Evolutionary conservation across 2,113 vertebrate species (phyloP).

Genomic region (Nycticorax nycticorax): DNA sequence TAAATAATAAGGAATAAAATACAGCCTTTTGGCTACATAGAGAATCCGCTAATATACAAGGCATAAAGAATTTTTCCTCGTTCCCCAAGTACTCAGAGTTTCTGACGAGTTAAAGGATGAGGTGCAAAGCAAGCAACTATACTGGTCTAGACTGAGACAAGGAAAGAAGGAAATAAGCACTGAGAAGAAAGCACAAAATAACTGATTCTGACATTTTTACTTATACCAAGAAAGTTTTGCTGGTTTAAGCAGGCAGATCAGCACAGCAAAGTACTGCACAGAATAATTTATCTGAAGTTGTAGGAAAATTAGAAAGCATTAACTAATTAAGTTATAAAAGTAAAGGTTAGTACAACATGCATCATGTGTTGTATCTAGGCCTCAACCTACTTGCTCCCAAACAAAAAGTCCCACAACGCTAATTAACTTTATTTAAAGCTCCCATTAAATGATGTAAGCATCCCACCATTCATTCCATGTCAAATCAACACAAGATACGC

Average conservation of each 20-base stretch:
- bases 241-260: not conserved
- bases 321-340: not conserved
- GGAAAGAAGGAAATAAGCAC: not conserved
- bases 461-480: not conserved
- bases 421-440: not conserved
- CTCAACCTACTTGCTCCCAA: not conserved
- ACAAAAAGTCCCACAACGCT: not conserved
- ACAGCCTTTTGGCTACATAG: not conserved
- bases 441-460: not conserved
- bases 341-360: not conserved
- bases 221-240: not conserved
- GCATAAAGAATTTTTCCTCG: not conserved
- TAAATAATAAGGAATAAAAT: not conserved
- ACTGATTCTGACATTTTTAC: not conserved
- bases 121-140: not conserved
- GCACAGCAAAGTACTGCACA: not conserved
- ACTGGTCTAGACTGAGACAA: not conserved
- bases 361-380: not conserved
- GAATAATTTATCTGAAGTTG: not conserved
- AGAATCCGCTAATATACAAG: not conserved
- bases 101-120: not conserved
- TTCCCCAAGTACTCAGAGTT: not conserved
- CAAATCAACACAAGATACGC: not conserved
- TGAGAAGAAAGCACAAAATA: not conserved
- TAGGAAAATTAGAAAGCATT: not conserved